phyloP scores from a whole-genome alignment of 30 jellyfish, hydroid and myxozoan species.

The Cassiopea andromeda region DNA sequence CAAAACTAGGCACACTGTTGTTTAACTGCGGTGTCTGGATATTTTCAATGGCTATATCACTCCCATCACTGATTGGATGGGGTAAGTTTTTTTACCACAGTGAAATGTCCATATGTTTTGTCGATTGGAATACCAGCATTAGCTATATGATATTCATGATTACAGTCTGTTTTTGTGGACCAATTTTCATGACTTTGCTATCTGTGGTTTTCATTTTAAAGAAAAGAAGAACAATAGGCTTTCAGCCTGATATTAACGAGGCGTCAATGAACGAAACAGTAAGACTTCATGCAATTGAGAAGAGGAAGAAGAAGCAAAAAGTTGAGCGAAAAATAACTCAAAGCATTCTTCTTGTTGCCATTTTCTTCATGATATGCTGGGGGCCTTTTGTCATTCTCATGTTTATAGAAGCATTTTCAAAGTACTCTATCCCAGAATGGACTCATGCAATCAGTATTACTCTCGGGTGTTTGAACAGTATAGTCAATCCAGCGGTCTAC shows the following conservation, averaged over 20 bases:
- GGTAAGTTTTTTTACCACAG: constrained; percentile 48
- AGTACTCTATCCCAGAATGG: constrained; percentile 14
- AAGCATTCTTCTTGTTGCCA: background rate
- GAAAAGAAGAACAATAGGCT: background rate
- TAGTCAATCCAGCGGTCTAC: constrained; percentile 69
- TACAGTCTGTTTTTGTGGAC: constrained; percentile 73
- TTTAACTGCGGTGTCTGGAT: background rate
- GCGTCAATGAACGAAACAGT: background rate
- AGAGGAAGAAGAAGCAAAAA: constrained; percentile 4
- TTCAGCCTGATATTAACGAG: background rate
- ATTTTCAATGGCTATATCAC: constrained; percentile 8
- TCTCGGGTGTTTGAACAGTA: constrained; percentile 72
- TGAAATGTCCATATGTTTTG: constrained; percentile 69
- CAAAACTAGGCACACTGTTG: background rate
- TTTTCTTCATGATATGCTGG: constrained; percentile 30
- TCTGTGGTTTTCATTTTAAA: background rate
- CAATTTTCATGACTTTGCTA: constrained; percentile 12
- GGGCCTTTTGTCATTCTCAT: constrained; percentile 84
- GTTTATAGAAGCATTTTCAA: constrained; percentile 47
- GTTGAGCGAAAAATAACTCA: constrained; percentile 2
- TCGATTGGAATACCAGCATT: constrained; percentile 61
- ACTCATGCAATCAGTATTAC: constrained; percentile 13
- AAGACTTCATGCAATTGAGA: background rate
- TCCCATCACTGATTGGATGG: constrained; percentile 79
- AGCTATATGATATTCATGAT: constrained; percentile 80